A percentile compares a stretch with the other conserved stretches of the same genome.
These are phyloP conservation scores for Nyctibius bracteatus DNA, from an alignment of 2,113 vertebrate genomes.

Conservation along the genomic window DNA sequence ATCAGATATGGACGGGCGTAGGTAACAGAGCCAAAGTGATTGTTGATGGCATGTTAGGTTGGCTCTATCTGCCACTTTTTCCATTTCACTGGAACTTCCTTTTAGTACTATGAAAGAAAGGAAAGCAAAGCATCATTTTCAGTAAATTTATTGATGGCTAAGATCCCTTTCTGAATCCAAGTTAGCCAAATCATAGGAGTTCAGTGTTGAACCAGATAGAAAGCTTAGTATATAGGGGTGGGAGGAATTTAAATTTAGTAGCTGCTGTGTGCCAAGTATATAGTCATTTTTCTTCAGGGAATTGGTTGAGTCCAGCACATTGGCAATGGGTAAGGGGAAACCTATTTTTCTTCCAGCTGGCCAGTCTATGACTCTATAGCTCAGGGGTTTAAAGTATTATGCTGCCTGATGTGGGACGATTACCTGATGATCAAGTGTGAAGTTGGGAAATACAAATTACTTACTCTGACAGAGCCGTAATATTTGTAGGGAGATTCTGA, in stretches of 20 bases:
- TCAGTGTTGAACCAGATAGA: constrained; percentile 23
- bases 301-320: constrained; percentile 25
- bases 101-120: background rate
- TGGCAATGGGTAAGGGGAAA: constrained; percentile 48
- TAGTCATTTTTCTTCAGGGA: constrained; percentile 55
- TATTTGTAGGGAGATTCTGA: background rate
- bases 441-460: constrained; percentile 9
- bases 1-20: background rate
- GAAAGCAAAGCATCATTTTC: background rate
- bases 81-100: background rate
- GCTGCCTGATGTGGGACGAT: constrained; percentile 3
- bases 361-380: background rate
- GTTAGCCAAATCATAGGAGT: constrained; percentile 4
- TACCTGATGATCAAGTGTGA: constrained; percentile 31
- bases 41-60: background rate
- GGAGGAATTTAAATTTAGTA: constrained; percentile 55
- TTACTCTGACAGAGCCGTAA: background rate
- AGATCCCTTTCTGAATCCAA: background rate
- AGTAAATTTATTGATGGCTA: constrained; percentile 6
- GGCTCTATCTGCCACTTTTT: background rate
- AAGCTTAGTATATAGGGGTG: background rate
- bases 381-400: constrained; percentile 15
- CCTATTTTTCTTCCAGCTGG: constrained; percentile 45
- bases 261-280: constrained; percentile 17
- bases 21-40: background rate